Conservation (phyloP, 1,140 invertebrate species). For the Drosophila nikananu region DNA sequence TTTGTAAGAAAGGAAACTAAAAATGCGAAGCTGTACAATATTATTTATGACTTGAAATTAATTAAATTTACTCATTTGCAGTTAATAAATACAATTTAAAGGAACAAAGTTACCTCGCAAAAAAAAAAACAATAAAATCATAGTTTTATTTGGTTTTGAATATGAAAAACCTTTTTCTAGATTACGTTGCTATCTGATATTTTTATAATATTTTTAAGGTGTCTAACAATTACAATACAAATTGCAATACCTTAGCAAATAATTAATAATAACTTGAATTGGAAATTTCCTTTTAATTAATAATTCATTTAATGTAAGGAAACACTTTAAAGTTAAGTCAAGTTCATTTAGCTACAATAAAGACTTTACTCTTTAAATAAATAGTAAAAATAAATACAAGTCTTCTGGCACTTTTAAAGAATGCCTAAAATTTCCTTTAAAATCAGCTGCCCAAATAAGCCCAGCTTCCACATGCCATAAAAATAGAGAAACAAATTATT, state of each 20-base stretch:
- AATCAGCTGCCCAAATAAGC: constrained; percentile 49
- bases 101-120: not conserved
- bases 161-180: not conserved
- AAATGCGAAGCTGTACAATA: not conserved
- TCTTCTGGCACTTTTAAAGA: not conserved
- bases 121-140: too few species aligned
- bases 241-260: too few species aligned
- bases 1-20: too few species aligned
- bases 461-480: not conserved
- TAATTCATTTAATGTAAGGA: too few species aligned
- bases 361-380: not conserved
- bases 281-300: too few species aligned
- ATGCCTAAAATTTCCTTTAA: not conserved
- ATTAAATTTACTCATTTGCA: too few species aligned
- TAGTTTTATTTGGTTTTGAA: not conserved
- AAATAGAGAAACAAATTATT: constrained; percentile 12
- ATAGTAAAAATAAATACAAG: constrained; percentile 7
- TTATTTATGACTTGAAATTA: not conserved
- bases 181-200: not conserved
- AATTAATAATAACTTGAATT: too few species aligned
- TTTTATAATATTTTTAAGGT: not conserved
- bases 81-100: not conserved
- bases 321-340: not conserved
- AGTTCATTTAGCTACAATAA: constrained; percentile 12
- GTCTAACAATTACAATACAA: too few species aligned